These are phyloP conservation scores for Polypedilum pembai DNA, from an alignment of 1,140 invertebrate species.

Conservation along the genomic window DNA sequence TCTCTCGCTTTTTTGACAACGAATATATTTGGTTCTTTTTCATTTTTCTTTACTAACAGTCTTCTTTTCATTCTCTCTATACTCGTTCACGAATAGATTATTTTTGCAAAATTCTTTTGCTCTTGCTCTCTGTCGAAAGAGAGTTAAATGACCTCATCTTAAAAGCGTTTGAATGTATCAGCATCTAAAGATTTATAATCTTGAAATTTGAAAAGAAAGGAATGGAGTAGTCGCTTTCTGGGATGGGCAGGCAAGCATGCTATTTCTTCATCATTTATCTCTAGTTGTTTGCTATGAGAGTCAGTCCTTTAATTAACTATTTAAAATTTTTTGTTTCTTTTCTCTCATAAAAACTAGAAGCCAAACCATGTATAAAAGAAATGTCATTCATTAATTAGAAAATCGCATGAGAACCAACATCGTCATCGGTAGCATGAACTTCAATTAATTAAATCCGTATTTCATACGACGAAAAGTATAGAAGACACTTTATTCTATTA, in stretches of 20 bases:
- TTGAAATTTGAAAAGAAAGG: not conserved
- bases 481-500: not conserved
- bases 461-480: not conserved
- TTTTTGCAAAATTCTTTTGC: not conserved
- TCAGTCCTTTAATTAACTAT: not conserved
- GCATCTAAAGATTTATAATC: constrained; percentile 21
- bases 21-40: not conserved
- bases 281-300: not conserved
- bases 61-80: not conserved
- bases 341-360: not conserved
- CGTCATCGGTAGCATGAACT: not conserved
- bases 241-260: not conserved
- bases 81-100: constrained; percentile 2
- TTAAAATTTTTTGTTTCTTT: too few relatives aligned
- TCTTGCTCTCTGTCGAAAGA: not conserved
- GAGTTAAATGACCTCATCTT: constrained; percentile 28
- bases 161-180: not conserved
- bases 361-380: constrained; percentile 7
- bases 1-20: not conserved
- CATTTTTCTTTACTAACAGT: not conserved
- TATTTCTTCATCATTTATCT: constrained; percentile 8
- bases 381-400: constrained; percentile 7
- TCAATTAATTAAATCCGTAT: constrained; percentile 12
- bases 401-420: constrained; percentile 10
- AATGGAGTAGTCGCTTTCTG: not conserved